phyloP scores from a whole-genome alignment of 1,140 invertebrate genomes.

The Anoplophora glabripennis region DNA sequence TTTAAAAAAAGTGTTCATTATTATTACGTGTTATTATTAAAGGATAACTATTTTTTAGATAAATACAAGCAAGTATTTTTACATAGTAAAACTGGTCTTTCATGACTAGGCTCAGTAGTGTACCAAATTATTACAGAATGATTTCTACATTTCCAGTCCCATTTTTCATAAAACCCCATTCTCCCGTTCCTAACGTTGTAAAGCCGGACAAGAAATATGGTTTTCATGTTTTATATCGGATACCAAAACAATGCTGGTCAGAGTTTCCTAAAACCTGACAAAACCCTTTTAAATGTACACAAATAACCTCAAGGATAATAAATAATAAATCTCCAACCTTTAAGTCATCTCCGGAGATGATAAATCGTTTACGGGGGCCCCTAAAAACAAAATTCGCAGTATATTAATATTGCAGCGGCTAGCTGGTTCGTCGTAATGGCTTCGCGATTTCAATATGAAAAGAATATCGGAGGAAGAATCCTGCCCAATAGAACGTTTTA shows the following conservation, averaged over 20 bases:
- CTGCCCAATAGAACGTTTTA: constrained; percentile 27
- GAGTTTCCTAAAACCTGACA: constrained; percentile 14
- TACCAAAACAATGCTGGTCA: constrained; percentile 15
- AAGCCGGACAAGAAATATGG: too few species aligned
- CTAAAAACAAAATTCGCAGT: constrained; percentile 14
- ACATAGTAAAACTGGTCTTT: too few species aligned
- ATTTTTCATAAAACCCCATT: too few species aligned
- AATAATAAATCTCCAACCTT: constrained; percentile 20
- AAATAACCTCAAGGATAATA: constrained; percentile 28
- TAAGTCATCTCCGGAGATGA: constrained; percentile 20
- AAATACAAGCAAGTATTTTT: too few species aligned
- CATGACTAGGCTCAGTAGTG: too few species aligned
- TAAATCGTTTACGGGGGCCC: constrained; percentile 19
- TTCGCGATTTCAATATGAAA: constrained; percentile 40
- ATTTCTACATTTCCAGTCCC: too few species aligned
- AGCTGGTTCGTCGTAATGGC: constrained; percentile 23
- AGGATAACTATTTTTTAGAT: too few species aligned
- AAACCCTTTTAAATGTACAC: constrained; percentile 26
- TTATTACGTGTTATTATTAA: too few species aligned
- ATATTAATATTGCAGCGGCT: constrained; percentile 25
- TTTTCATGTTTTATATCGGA: too few species aligned
- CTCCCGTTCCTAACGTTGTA: too few species aligned
- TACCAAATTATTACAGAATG: too few species aligned
- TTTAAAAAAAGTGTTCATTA: too few species aligned
- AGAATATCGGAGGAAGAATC: constrained; percentile 29